Base-by-base conservation (phyloP, 2,113 vertebrate genomes). In the Macroglossus sobrinus region DNA sequence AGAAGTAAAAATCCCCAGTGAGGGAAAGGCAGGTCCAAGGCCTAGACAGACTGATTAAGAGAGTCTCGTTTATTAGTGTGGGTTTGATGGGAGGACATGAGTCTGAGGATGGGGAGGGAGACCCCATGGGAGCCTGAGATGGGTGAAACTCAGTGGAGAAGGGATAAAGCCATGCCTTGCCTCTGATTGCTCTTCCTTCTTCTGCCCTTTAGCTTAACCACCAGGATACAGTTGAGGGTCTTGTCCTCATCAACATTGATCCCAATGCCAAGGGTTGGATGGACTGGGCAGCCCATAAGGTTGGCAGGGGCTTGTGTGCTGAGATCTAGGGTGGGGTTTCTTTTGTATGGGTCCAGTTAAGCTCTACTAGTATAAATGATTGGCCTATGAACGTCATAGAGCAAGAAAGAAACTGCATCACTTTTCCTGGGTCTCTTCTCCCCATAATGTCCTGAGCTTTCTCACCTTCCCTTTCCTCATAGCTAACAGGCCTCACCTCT, bases 201-300 rank as follows among this genome's bases (percentile, higher is more conserved):
- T 35, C 55, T 57, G 28, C 18, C 38, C 71, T 38, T 71, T 95
- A 99, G 99, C 97, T 99, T 33, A 98, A 80, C 35, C 98, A 99
- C 93, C 99, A 99, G 5, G 99, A 99, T 45, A 98, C 98, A 0
- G 99, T 99, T 55, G 99, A 99, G 96, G 99, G 99, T 57, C 98
- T 99, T 95, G 99, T 99, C 88, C 98, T 99, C 97, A 75, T 99
- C 98, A 99, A 99, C 98, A 99, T 99, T 30, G 99, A 99, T 97
- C 98, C 98, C 22, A 99, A 99, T 57, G 99, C 99, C 94, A 98
- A 99, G 84, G 99, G 99, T 28, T 99, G 99, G 99, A 99, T 99
- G 96, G 99, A 99, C 93, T 99, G 99, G 99, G 99, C 99, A 10
- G 99, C 99, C 69, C 99, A 99, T 81, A 99, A 99, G 99, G 99